A percentile compares a stretch with the other conserved stretches of the same genome.
Evolutionary conservation across 2,113 vertebrate genomes (phyloP).

Genomic region (Holacanthus passer): DNA sequence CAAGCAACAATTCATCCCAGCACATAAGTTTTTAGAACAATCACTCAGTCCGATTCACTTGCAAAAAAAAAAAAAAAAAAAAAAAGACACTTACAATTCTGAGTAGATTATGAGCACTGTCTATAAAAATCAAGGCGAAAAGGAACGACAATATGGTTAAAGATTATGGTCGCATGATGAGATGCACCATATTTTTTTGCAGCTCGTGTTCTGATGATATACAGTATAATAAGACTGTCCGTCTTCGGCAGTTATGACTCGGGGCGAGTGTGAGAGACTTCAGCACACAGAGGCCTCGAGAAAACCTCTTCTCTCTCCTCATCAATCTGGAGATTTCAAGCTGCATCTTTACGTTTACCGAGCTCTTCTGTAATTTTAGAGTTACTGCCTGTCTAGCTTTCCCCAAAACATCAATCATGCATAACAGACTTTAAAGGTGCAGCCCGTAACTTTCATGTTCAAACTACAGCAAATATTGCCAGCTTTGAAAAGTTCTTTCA

Average conservation of each 20-base stretch:
- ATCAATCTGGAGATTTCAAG: conserved; percentile 70
- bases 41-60: conserved; percentile 69
- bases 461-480: conserved; percentile 23
- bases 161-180: conserved; percentile 78
- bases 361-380: conserved; percentile 55
- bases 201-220: conserved; percentile 74
- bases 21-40: conserved; percentile 80
- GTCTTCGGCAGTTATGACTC: conserved; percentile 72
- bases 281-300: conserved; percentile 60
- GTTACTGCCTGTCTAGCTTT: conserved; percentile 55
- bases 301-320: conserved; percentile 49
- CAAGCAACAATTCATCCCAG: conserved; percentile 75
- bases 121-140: conserved; percentile 78
- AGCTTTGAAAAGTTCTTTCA: conserved; percentile 15
- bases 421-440: conserved; percentile 28
- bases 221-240: conserved; percentile 77
- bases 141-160: conserved; percentile 72
- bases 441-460: conserved; percentile 19
- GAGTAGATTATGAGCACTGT: conserved; percentile 74
- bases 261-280: conserved; percentile 49
- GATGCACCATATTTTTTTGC: conserved; percentile 71
- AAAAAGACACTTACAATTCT: conserved; percentile 74
- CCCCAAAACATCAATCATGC: conserved; percentile 55
- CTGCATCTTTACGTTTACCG: conserved; percentile 59
- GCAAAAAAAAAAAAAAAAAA: too few relatives aligned